Conservation (phyloP, 2,888 invertebrate genomes). For the Drosophila kokeensis region DNA sequence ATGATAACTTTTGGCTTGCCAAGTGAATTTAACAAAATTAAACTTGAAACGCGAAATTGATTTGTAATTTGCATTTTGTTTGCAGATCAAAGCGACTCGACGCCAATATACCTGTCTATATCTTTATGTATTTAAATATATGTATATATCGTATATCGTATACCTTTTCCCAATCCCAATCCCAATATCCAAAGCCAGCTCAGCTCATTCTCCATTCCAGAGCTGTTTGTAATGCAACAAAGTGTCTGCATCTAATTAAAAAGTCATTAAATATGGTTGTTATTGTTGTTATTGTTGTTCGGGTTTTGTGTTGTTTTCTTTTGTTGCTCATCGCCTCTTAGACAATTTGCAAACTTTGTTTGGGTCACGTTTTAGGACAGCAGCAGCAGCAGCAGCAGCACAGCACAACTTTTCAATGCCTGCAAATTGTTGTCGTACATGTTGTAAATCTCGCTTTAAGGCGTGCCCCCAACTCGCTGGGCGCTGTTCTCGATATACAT, state of each 20-base stretch:
- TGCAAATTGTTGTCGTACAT: slow-evolving; percentile 74
- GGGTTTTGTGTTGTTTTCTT: slow-evolving; percentile 6
- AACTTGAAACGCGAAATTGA: slow-evolving; percentile 79
- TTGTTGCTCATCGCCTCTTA: slow-evolving; percentile 52
- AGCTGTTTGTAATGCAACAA: slow-evolving; percentile 69
- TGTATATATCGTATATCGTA: slow-evolving; percentile 1
- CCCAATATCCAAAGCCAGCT: slow-evolving; percentile 19
- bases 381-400: slow-evolving; percentile 20
- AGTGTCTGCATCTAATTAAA: slow-evolving; percentile 76
- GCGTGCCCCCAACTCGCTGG: slow-evolving; percentile 51
- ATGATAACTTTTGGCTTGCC: slow-evolving; percentile 67
- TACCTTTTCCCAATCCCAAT: slow-evolving; percentile 14
- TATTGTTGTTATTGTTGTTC: slow-evolving; percentile 35
- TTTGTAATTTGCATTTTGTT: slow-evolving; percentile 74
- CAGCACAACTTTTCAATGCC: slow-evolving; percentile 50
- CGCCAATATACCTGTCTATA: slow-evolving; percentile 21
- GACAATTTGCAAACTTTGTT: slow-evolving; percentile 73
- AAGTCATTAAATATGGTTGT: slow-evolving; percentile 71
- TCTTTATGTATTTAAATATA: not conserved
- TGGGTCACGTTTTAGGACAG: slow-evolving; percentile 74
- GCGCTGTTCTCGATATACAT: slow-evolving; percentile 39
- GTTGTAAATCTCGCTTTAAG: slow-evolving; percentile 77
- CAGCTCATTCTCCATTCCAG: slow-evolving; percentile 19
- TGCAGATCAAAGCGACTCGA: slow-evolving; percentile 55
- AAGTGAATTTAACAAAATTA: slow-evolving; percentile 73